Conservation (phyloP, 1,140 invertebrate species). For the Formica selysi region DNA sequence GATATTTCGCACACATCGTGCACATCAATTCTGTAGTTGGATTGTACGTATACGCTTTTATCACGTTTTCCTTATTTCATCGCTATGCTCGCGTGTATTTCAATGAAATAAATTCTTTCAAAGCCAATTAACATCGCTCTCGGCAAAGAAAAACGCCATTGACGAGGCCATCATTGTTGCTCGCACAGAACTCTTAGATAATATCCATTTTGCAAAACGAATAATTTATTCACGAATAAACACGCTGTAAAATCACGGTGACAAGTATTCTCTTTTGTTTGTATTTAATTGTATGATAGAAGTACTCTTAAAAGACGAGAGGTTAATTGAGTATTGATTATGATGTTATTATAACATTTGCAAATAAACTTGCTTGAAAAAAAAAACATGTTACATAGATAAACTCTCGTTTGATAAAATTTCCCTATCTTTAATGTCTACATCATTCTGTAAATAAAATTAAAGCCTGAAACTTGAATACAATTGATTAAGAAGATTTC, state of each 20-base stretch:
- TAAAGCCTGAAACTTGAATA: background rate
- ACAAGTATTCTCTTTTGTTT: background rate
- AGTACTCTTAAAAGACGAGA: background rate
- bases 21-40: background rate
- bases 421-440: background rate
- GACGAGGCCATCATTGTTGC: background rate
- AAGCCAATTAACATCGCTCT: conserved; percentile 42
- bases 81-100: background rate
- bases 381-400: background rate
- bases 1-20: background rate
- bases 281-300: background rate
- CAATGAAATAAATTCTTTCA: conserved; percentile 20
- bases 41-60: background rate
- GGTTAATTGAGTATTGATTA: background rate
- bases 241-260: background rate
- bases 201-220: background rate
- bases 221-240: background rate
- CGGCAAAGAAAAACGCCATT: background rate
- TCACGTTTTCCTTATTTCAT: background rate
- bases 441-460: background rate
- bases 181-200: background rate
- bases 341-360: background rate
- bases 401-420: background rate
- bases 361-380: background rate
- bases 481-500: background rate